Evolutionary conservation across 2,888 invertebrate species (phyloP), one percentile per base, ranked within the genome.

Genomic region (Abrostola tripartita): DNA sequence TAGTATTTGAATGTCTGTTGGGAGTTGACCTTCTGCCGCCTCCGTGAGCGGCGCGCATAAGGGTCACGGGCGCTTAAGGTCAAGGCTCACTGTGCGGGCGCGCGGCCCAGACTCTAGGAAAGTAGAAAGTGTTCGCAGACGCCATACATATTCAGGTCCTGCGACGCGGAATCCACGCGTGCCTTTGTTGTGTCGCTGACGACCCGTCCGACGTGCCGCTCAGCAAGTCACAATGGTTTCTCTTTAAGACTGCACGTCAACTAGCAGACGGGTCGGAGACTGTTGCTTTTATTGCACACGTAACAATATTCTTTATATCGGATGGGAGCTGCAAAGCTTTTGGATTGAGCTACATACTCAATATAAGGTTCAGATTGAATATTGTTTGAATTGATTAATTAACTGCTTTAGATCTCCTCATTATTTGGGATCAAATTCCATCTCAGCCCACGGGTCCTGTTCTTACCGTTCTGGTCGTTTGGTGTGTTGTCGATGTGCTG

Each of bases 381-480:
- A 24, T 24, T 24, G 4, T 2, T 24, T 24, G 24, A 24, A 24
- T 24, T 24, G 4, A 24, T 24, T 24, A 24, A 24, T 24, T 24
- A 24, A 24, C 24, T 1, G 24, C 24, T 24, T 24, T 4, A 2
- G 24, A 24, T 24, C 24, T 24, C 24, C 24, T n/a, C 24, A 24
- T 24, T 24, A 24, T 24, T 24, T 24, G 52, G 24, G 38, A 36
- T 37, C 37, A 37, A 14, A 5, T 1, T 2, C 10, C 4, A 37
- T 0, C 44, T 9, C 24, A 35, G n/a, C 24, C 9, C 47, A 37
- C 11, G 35, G 38, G 9, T 12, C 9, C n/a, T 14, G 9, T 6
- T 12, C 36, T 6, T 66, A 89, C 91, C 90, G 63, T 92, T 92
- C 69, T 88, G 90, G 70, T 89, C 87, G 50, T 49, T 59, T n/a